Evolutionary conservation across 1,140 invertebrate genomes (phyloP).

Genomic region (Solenopsis fugax): DNA sequence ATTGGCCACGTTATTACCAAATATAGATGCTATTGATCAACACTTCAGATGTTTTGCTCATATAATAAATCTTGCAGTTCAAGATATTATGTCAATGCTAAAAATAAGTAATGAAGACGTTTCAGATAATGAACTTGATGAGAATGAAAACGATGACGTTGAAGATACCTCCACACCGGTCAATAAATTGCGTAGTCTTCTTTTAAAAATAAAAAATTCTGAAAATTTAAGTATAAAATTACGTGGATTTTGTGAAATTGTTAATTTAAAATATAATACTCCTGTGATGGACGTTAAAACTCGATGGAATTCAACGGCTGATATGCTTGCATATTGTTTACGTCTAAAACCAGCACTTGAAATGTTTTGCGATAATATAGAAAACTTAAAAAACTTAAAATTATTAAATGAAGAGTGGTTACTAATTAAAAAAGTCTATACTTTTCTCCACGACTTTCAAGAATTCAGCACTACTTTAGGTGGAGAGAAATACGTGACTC

Average conservation of each 20-base stretch:
- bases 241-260: neutral
- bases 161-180: neutral
- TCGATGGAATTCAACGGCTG: neutral
- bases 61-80: neutral
- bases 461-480: neutral
- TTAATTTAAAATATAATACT: neutral
- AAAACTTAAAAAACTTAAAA: neutral
- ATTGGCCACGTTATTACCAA: neutral
- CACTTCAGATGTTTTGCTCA: neutral
- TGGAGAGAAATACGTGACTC: neutral
- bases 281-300: neutral
- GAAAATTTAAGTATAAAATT: neutral
- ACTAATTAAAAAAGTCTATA: neutral
- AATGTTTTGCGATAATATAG: neutral
- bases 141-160: neutral
- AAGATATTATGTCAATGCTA: neutral
- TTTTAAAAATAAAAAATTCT: neutral
- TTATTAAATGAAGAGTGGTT: neutral
- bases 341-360: neutral
- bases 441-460: neutral
- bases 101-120: neutral
- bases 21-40: neutral
- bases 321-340: neutral
- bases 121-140: neutral
- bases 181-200: neutral